These are phyloP conservation scores for Sycophaga agraensis DNA, from an alignment of 1,140 invertebrate species.

Conservation along the genomic window DNA sequence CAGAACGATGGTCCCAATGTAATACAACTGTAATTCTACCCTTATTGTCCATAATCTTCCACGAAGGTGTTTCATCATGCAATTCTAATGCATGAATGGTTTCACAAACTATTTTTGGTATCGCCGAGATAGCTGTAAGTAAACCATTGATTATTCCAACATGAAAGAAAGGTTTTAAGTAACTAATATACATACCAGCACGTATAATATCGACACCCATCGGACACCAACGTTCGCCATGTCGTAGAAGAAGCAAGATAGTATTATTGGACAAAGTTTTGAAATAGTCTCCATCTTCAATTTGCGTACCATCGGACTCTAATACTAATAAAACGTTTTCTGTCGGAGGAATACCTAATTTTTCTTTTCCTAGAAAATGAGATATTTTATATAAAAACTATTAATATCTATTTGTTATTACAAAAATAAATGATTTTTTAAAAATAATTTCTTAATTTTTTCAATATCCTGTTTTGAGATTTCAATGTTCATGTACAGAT, in stretches of 20 bases:
- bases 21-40: constrained; percentile 90
- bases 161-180: background rate
- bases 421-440: too few species aligned
- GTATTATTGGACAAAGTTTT: constrained; percentile 88
- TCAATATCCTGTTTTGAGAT: too few species aligned
- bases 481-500: too few species aligned
- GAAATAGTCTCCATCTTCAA: constrained; percentile 93
- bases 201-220: constrained; percentile 88
- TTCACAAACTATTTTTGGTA: constrained; percentile 94
- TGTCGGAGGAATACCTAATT: constrained; percentile 79
- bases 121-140: constrained; percentile 84
- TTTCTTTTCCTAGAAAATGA: constrained; percentile 81
- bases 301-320: constrained; percentile 92
- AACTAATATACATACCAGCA: constrained; percentile 74
- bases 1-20: constrained; percentile 83
- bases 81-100: constrained; percentile 90
- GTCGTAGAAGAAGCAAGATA: constrained; percentile 81
- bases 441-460: too few species aligned
- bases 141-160: background rate
- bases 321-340: constrained; percentile 85
- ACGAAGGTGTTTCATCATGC: constrained; percentile 92
- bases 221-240: constrained; percentile 88
- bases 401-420: too few species aligned
- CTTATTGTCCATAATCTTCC: constrained; percentile 97
- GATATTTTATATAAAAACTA: too few species aligned